Evolutionary conservation across 2,797 vertebrate genomes (phyloP), one percentile per base, ranked within the genome.

Genomic region (Leptatherina wallacei): DNA sequence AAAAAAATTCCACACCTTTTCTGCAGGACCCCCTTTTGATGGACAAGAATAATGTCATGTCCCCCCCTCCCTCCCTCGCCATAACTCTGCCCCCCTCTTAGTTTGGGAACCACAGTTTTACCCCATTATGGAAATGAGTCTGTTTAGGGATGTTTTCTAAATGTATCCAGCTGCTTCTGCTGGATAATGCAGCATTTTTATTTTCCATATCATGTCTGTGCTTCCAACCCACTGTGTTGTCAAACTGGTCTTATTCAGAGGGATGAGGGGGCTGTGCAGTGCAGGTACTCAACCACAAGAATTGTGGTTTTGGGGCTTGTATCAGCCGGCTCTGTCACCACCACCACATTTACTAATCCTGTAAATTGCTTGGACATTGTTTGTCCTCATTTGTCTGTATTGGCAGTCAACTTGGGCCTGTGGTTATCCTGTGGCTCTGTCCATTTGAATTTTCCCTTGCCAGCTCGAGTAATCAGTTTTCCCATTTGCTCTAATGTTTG

Each of bases 401-500:
- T 86, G 87, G 65, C 66, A 66, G 76, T 73, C 33, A 33, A 44
- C 69, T 57, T 57, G 64, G 58, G 67, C 75, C 82, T 81, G 68
- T 56, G 67, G 79, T 87, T 61, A 79, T 75, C 68, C 69, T 27
- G 56, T 60, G 75, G 30, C 33, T 33, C 88, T 77, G 62, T 75
- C 82, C 63, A 75, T 89, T 89, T 87, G 80, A 87, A 87, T 88
- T 83, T 59, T 77, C 77, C 75, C 75, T 36, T 30, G 65, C 71
- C 42, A 49, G 61, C 71, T 81, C 65, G 14, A 71, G 73, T 89
- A 93, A 94, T 94, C 89, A 81, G 81, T 83, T 94, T 93, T 91
- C 88, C 92, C 88, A 93, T 94, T 94, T 89, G 81, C 81, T 32
- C 87, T 94, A 90, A 93, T 94, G 89, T 92, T 94, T 90, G 85